phyloP scores from a whole-genome alignment of 2,797 vertebrate species.

The Mus caroli region DNA sequence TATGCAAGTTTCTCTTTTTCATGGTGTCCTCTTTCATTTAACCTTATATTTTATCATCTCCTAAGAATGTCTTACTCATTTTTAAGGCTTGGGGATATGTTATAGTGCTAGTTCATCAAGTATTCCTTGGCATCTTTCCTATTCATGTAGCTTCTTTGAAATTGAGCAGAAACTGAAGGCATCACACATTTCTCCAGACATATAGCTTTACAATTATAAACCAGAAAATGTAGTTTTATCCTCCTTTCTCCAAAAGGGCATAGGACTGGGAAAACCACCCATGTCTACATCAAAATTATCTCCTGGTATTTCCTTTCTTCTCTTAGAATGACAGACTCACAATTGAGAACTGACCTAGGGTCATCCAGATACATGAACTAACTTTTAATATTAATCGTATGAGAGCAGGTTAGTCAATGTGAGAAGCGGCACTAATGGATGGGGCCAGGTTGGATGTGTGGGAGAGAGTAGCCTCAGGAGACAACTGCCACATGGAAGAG shows the following conservation, averaged over 20 bases:
- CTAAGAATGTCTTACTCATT: background rate
- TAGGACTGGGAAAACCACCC: too few relatives aligned
- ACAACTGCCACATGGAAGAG: background rate
- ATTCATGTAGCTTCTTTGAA: background rate
- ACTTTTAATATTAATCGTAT: background rate
- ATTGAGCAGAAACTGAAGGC: accelerated
- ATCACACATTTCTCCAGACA: background rate
- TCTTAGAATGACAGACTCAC: background rate
- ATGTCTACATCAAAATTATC: background rate
- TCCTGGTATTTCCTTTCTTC: background rate
- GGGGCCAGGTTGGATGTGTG: background rate
- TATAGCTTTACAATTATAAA: background rate
- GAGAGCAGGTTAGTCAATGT: background rate
- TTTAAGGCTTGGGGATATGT: background rate
- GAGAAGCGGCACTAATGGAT: background rate
- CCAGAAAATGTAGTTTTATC: background rate
- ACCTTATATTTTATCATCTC: background rate
- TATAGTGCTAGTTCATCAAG: background rate
- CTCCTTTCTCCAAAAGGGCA: background rate
- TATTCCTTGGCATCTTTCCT: background rate
- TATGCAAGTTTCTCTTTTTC: background rate
- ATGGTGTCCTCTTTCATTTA: background rate
- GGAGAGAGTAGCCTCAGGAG: background rate
- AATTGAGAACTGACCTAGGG: background rate
- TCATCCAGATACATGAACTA: background rate